Evolutionary conservation across 2,113 vertebrate genomes (phyloP).

Genomic region (Orthonyx spaldingii): DNA sequence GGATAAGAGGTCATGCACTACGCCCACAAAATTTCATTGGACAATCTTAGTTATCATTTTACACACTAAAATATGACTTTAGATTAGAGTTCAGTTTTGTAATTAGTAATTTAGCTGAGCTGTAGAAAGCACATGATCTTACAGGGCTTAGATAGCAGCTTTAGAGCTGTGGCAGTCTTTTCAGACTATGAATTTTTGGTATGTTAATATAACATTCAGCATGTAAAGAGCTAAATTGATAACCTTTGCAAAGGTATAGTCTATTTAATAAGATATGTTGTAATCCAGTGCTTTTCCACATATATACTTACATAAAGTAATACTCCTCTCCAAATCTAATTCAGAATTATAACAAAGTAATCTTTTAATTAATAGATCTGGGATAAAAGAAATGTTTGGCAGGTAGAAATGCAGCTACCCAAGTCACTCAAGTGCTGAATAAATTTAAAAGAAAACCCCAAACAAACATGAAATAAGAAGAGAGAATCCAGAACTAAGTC

Average conservation of each 20-base stretch:
- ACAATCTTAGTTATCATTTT: not conserved
- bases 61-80: not conserved
- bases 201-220: not conserved
- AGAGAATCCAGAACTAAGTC: not conserved
- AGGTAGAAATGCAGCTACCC: not conserved
- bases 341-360: not conserved
- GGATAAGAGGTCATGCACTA: not conserved
- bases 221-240: not conserved
- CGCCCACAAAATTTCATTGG: fast-evolving
- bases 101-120: not conserved
- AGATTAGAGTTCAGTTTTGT: not conserved
- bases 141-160: not conserved
- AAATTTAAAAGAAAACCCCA: not conserved
- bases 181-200: not conserved
- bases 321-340: not conserved
- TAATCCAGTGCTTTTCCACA: not conserved
- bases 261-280: not conserved
- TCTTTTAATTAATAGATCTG: not conserved
- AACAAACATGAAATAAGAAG: not conserved
- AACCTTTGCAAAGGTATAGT: not conserved
- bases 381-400: not conserved
- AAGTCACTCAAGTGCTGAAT: not conserved
- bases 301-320: not conserved
- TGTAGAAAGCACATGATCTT: not conserved
- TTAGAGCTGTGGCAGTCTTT: not conserved